Conservation (phyloP, 1,140 invertebrate species). For the Drosophila ohnishii region DNA sequence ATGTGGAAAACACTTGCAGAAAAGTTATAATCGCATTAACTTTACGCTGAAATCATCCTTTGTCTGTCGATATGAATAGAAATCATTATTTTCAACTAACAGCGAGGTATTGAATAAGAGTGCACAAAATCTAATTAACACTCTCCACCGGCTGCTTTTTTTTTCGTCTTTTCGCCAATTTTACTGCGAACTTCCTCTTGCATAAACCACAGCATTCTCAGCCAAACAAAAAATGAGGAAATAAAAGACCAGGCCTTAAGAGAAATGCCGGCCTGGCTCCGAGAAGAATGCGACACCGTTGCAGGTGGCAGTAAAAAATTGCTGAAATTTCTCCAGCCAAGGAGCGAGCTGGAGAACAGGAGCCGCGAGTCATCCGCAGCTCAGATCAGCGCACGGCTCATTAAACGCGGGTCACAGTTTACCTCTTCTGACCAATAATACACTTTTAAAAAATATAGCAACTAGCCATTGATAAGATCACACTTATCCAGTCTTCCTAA, state of each 20-base stretch:
- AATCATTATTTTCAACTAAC: background rate
- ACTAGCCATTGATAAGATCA: background rate
- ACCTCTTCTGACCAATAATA: slow-evolving; percentile 13
- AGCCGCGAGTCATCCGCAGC: slow-evolving; percentile 33
- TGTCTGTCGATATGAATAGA: background rate
- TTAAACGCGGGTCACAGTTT: slow-evolving; percentile 68
- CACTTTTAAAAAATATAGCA: slow-evolving; percentile 7
- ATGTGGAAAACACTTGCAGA: background rate
- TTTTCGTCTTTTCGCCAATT: slow-evolving; percentile 16
- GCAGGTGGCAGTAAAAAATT: slow-evolving; percentile 79
- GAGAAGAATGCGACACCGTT: slow-evolving; percentile 64
- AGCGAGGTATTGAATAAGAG: no score
- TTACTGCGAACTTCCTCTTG: slow-evolving; percentile 3
- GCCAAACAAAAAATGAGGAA: slow-evolving; percentile 35
- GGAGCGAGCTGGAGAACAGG: slow-evolving; percentile 15
- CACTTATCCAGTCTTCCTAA: background rate
- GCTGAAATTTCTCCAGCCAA: slow-evolving; percentile 61
- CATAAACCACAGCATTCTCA: slow-evolving; percentile 54
- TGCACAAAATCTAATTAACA: slow-evolving; percentile 62
- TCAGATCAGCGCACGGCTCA: slow-evolving; percentile 61
- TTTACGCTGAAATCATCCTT: background rate
- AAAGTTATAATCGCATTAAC: background rate
- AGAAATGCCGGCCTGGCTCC: slow-evolving; percentile 36
- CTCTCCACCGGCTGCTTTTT: slow-evolving; percentile 1
- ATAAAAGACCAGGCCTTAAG: slow-evolving; percentile 35